Base-by-base conservation (phyloP, 2,797 vertebrate genomes). In the Eospalax fontanierii region DNA sequence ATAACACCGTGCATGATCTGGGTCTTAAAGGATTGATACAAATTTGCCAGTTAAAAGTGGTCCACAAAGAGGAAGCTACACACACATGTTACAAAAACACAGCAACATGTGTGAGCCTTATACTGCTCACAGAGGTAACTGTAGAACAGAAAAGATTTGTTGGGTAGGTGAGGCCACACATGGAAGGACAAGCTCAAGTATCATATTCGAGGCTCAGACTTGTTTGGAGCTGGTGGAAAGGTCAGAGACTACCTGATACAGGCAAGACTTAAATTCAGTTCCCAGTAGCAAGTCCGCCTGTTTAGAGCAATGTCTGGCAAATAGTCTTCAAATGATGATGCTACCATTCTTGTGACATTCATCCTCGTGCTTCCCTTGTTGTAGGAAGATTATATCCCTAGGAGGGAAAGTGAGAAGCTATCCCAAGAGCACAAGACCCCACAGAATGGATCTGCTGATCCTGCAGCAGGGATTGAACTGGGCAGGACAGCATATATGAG, bases 101-200 rank as follows among this genome's bases (percentile, higher is more conserved):
- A 8, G 59, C 16, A 68, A 14, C 4, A 0, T 12, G 1, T 7
- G 2, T 10, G 66, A 14, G 54, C 28, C 50, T 74, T 33, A 12
- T 0, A 0, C 63, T 3, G 1, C 22, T 7, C 46, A 1, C 2
- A 2, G 61, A n/a, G 6, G 14, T 16, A 1, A 38, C 1, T 4
- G 54, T 4, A 28, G 3, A 24, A 5, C 59, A 22, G 6, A 40
- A 0, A n/a, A 22, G 35, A 21, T 21, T 7, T 40, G 19, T 22
- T 1, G n/a, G 33, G 10, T 4, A 28, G 26, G 33, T 38, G 33
- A 14, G 46, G 26, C 87, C 33, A 14, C 70, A n/a, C 1, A 28
- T 16, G 8, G 65, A 57, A 59, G 71, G 65, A 15, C 46, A 11
- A 50, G 57, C 63, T 61, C 33, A 11, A 22, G 2, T n/a, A 0